These are phyloP conservation scores for Melanostoma scalare DNA, from an alignment of 2,888 invertebrate genomes.

Conservation along the genomic window DNA sequence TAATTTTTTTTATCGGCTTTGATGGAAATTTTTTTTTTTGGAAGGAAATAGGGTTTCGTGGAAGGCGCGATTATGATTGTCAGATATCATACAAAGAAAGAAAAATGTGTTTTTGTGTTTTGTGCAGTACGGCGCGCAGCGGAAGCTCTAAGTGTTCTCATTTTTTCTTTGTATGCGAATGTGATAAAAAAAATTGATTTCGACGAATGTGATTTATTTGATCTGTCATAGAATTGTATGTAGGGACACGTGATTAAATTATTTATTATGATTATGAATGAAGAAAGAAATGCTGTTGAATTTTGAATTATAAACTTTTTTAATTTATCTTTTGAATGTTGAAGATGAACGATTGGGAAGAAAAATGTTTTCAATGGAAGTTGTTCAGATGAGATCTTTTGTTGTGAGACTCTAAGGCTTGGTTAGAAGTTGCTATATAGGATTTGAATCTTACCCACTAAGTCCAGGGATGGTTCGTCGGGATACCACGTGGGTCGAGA, in stretches of 20 bases:
- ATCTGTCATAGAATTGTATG: slow-evolving; percentile 11
- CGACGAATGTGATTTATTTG: slow-evolving; percentile 53
- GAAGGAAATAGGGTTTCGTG: neutral
- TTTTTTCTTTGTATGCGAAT: neutral
- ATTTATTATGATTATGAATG: neutral
- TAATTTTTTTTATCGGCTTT: neutral
- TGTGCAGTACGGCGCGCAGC: neutral
- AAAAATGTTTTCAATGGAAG: no score
- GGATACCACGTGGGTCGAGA: no score
- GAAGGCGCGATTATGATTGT: slow-evolving; percentile 61
- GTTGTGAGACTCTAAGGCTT: no score
- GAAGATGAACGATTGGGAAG: neutral
- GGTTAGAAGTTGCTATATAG: no score
- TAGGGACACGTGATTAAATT: neutral
- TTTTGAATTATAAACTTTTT: slow-evolving; percentile 28
- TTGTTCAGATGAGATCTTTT: no score
- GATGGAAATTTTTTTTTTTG: neutral
- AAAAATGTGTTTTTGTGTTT: neutral
- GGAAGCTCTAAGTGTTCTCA: neutral
- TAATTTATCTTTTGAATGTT: slow-evolving; percentile 2
- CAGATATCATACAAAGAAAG: slow-evolving; percentile 51
- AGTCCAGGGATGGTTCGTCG: no score
- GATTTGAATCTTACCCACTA: no score
- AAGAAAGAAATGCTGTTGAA: slow-evolving; percentile 35
- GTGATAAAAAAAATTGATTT: slow-evolving; percentile 54